Base-by-base conservation (phyloP, 1,140 invertebrate genomes). In the Colletes latitarsis region DNA sequence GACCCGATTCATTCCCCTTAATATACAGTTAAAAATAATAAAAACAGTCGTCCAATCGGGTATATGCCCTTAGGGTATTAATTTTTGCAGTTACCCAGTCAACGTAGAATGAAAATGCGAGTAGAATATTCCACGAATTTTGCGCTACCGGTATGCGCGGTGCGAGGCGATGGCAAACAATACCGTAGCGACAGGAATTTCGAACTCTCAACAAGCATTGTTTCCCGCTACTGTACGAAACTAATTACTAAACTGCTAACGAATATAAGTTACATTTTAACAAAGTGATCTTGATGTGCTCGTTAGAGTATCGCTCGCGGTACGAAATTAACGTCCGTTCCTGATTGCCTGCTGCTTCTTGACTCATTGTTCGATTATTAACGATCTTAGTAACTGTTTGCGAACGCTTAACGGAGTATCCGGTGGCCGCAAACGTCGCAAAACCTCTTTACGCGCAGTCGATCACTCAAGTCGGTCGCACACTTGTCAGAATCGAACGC, bases 201-300 rank as follows among this genome's bases (percentile, higher is more conserved):
- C 43, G 14, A 52, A 70, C 66, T 70, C 46, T 39, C 66, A 12
- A 30, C 66, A 15, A 71, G 30, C 57, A 77, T 77, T 77, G 57
- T 77, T 71, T 46, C 12, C 21, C 21, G 6, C 53, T 6, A 9
- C 43, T 62, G 41, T 53, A 77, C 62, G 57, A 77, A 71, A 77
- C 57, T 77, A 77, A 77, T 77, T 77, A 77, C 57, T 53, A 21
- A 77, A 71, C 67, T 60, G 14, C 57, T 71, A 71, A 77, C 76
- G 76, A 77, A 77, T 77, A 60, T 77, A 77, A 77, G 76, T 77
- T 71, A 77, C 57, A n/a, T 46, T 70, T 60, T 19, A 39, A 71
- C 68, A 71, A 71, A 71, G 67, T 46, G 68, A 71, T 71, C 76
- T 77, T 77, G 68, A 77, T 46, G 68, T 62, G 76, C 76, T 77